Evolutionary conservation across 2,113 vertebrate genomes (phyloP), one percentile per base, ranked within the genome.

Genomic region (Callithrix jacchus): DNA sequence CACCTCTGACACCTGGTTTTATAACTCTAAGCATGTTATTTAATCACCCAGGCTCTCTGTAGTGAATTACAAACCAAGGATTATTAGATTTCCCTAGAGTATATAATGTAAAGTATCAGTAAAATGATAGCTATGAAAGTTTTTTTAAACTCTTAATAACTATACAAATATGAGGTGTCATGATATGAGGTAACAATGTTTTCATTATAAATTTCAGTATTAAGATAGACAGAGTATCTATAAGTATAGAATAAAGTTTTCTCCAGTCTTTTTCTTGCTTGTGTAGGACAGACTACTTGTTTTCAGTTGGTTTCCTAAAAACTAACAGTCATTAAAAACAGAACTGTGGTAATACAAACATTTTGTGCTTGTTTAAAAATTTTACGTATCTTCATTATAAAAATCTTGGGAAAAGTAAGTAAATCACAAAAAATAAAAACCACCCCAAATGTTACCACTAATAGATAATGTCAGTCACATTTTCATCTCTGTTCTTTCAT

Each of bases 81-180:
- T 17, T 70, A 68, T 56, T 56, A 40, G 3, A 70, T 68, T 58
- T 85, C 70, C 58, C 61, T 85, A 79, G 40, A 37, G 23, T 3
- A 84, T 18, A 68, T 80, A 88, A 8, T 88, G 21, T 73, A 32
- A 95, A 92, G 30, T 88, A 93, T 66, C 79, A 91, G 49, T 49
- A 30, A 93, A 94, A 49, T 49, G 35, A 58, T 79, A 14, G 64
- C 42, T 37, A 40, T 12, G 0, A 25, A 8, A 64, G 32, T 11
- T 40, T 7, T 80, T 84, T 88, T 30, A 71, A 64, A 77, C 17
- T 84, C 25, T 64, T 80, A 73, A 30, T 86, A 8, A 71, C 68
- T 61, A 25, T 2, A n/a, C 30, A 37, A 71, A 92, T 30, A 70
- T 21, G 11, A 73, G 11, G 10, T 56, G 1, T n/a, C 17, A 13